These are phyloP conservation scores for Dolichomitus sp. DNA, from an alignment of 2,888 invertebrate genomes.

Conservation along the genomic window DNA sequence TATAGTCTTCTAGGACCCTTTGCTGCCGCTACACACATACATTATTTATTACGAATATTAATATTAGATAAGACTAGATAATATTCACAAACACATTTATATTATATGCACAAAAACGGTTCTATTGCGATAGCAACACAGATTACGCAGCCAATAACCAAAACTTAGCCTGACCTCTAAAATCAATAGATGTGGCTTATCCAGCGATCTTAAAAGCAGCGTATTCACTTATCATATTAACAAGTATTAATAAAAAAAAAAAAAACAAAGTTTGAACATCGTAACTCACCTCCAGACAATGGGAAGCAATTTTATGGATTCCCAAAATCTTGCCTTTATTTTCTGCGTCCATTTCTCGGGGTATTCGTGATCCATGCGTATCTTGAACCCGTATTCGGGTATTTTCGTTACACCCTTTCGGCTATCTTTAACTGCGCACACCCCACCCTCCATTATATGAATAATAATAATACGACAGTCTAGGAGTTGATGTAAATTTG, in stretches of 20 bases:
- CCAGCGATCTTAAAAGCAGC: slow-evolving; percentile 38
- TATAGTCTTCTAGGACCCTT: background rate
- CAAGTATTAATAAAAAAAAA: slow-evolving; percentile 29
- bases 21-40: background rate
- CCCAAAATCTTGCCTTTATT: slow-evolving; percentile 89
- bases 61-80: background rate
- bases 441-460: slow-evolving; percentile 13
- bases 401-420: slow-evolving; percentile 77
- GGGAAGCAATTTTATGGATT: slow-evolving; percentile 91
- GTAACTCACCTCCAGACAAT: slow-evolving; percentile 90
- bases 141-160: background rate
- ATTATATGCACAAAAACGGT: background rate
- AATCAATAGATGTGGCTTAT: background rate
- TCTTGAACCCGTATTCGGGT: slow-evolving; percentile 91
- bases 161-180: background rate
- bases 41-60: background rate
- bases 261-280: slow-evolving; percentile 10
- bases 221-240: slow-evolving; percentile 3
- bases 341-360: slow-evolving; percentile 91
- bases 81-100: background rate
- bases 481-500: background rate
- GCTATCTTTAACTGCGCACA: background rate
- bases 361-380: slow-evolving; percentile 92
- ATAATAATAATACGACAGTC: background rate
- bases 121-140: background rate